Evolutionary conservation across 2,888 invertebrate genomes (phyloP).

Genomic region (Mimachlamys varia): DNA sequence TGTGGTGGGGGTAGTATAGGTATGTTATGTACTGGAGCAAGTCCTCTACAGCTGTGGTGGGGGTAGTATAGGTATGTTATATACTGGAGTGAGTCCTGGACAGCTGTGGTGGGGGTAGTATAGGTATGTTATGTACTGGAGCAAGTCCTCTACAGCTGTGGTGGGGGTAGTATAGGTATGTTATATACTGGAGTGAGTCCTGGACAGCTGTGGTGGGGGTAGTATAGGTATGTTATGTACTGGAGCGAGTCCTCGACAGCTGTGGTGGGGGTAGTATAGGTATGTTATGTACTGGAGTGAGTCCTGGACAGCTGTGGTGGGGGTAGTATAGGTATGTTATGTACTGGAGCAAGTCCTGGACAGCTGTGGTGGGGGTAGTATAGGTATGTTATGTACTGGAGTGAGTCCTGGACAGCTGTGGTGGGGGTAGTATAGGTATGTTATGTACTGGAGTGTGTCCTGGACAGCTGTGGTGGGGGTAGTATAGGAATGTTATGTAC

Average conservation of each 20-base stretch:
- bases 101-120: conserved; percentile 90
- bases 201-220: conserved; percentile 88
- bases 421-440: conserved; percentile 89
- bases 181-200: conserved; percentile 82
- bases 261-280: too few relatives aligned
- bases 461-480: too few relatives aligned
- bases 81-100: conserved; percentile 83
- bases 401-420: conserved; percentile 87
- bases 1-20: conserved; percentile 91
- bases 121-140: conserved; percentile 82
- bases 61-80: too few relatives aligned
- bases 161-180: too few relatives aligned
- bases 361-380: too few relatives aligned
- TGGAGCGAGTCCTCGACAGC: too few relatives aligned
- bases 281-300: conserved; percentile 70
- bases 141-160: too few relatives aligned
- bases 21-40: conserved; percentile 66
- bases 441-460: too few relatives aligned
- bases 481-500: too few relatives aligned
- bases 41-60: too few relatives aligned
- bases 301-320: conserved; percentile 89
- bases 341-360: too few relatives aligned
- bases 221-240: conserved; percentile 85
- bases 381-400: conserved; percentile 49
- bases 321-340: conserved; percentile 86